phyloP scores from a whole-genome alignment of 2,888 invertebrate genomes.

The Drosophila cognata region DNA sequence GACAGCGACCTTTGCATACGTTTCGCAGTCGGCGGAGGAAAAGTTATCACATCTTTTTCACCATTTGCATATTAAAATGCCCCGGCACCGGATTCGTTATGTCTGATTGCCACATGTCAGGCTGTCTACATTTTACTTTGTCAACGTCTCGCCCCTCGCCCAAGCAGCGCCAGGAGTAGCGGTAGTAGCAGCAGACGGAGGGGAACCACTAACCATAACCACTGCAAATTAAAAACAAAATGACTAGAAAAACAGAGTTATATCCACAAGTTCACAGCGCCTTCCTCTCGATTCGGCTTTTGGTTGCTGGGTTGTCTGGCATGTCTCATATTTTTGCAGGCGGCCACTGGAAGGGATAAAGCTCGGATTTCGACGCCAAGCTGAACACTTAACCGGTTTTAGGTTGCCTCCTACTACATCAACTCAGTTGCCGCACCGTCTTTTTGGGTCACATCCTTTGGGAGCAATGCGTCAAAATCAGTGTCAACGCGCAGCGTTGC shows the following conservation, averaged over 20 bases:
- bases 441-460: conserved; percentile 83
- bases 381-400: conserved; percentile 75
- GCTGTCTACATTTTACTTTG: conserved; percentile 71
- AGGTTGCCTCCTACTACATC: conserved; percentile 68
- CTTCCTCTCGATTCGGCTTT: conserved; percentile 21
- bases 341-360: conserved; percentile 31
- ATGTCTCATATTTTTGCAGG: conserved; percentile 70
- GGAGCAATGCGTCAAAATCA: conserved; percentile 83
- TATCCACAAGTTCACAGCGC: conserved; percentile 30
- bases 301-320: conserved; percentile 43
- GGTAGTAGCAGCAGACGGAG: background rate
- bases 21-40: conserved; percentile 17
- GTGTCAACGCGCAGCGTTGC: conserved; percentile 79
- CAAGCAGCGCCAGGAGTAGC: background rate
- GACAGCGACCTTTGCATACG: conserved; percentile 24
- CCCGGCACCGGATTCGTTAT: conserved; percentile 38
- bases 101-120: conserved; percentile 73
- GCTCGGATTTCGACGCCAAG: conserved; percentile 59
- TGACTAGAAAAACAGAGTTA: conserved; percentile 51
- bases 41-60: conserved; percentile 59
- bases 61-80: conserved; percentile 77
- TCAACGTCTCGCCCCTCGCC: conserved; percentile 33
- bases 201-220: conserved; percentile 44
- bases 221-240: conserved; percentile 61
- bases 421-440: conserved; percentile 78